Conservation (phyloP, 1,140 invertebrate genomes). For the Acromyrmex charruanus region DNA sequence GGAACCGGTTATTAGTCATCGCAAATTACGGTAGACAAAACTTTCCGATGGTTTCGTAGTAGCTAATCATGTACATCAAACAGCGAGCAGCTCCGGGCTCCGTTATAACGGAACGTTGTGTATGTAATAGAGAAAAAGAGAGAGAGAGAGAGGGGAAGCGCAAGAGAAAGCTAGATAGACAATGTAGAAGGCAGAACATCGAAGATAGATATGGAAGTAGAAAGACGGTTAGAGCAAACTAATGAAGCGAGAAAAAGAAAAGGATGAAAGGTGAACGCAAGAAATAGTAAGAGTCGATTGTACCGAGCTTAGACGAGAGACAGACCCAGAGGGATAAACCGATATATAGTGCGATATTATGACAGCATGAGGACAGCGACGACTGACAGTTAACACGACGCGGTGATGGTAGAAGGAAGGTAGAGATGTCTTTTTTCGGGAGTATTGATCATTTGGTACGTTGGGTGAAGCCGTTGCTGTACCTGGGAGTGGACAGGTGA, state of each 20-base stretch:
- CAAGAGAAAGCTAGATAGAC: conserved; percentile 16
- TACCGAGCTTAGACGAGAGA: conserved; percentile 7
- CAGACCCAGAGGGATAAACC: not conserved
- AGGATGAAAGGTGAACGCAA: conserved; percentile 37
- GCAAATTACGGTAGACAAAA: not conserved
- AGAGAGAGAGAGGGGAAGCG: not conserved
- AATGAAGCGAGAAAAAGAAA: conserved; percentile 27
- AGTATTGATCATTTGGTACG: conserved; percentile 40
- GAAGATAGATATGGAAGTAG: conserved; percentile 18
- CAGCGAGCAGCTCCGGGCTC: conserved; percentile 19
- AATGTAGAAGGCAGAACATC: not conserved
- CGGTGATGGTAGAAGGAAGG: not conserved
- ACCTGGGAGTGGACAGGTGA: not conserved
- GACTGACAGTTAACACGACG: conserved; percentile 41
- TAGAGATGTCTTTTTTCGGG: not conserved
- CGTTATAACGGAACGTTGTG: conserved; percentile 76
- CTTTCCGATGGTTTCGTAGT: conserved; percentile 49
- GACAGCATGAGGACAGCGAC: conserved; percentile 30
- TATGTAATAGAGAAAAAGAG: not conserved
- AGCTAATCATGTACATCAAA: conserved; percentile 26
- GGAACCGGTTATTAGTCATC: conserved; percentile 52
- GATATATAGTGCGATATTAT: conserved; percentile 32
- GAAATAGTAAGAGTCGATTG: conserved; percentile 15
- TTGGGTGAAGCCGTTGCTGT: not conserved
- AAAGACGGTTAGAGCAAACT: conserved; percentile 38